Evolutionary conservation across 2,797 vertebrate genomes (phyloP).

Genomic region (Danio jaintianensis): DNA sequence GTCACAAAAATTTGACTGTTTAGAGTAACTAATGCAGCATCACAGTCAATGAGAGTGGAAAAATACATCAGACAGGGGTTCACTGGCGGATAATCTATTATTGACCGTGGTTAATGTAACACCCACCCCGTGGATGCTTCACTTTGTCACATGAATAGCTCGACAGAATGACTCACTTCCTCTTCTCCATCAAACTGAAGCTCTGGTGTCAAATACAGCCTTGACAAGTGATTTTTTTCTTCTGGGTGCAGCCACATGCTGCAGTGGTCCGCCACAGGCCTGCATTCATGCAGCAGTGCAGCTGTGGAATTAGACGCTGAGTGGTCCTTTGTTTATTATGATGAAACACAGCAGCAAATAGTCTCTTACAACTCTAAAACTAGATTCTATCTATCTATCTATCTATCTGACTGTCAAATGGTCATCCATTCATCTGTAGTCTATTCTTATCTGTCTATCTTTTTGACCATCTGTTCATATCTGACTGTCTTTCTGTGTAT

Average conservation of each 20-base stretch:
- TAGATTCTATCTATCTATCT: not conserved
- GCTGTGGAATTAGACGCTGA: slow-evolving; percentile 3
- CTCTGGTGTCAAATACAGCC: slow-evolving; percentile 41
- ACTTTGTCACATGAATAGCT: slow-evolving; percentile 64
- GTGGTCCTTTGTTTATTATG: not conserved
- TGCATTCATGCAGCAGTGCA: not conserved
- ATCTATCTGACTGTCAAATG: not conserved
- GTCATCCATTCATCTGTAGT: too few species aligned
- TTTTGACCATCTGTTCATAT: not conserved
- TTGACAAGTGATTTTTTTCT: not conserved
- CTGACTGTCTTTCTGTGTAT: not conserved
- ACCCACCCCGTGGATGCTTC: slow-evolving; percentile 43
- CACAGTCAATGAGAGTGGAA: slow-evolving; percentile 25
- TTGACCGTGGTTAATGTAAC: slow-evolving; percentile 43
- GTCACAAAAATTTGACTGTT: not conserved
- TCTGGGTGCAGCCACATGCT: slow-evolving; percentile 1
- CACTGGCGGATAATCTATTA: slow-evolving; percentile 18
- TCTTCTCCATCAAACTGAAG: slow-evolving; percentile 52
- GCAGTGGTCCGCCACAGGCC: not conserved
- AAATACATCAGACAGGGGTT: slow-evolving; percentile 6
- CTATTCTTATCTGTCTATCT: not conserved
- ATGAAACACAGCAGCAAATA: not conserved
- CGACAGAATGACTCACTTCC: slow-evolving; percentile 64
- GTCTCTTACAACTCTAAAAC: too few species aligned
- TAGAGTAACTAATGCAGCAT: not conserved